These are phyloP conservation scores for Atlantisia rogersi DNA, from an alignment of 2,113 vertebrate genomes.

Conservation along the genomic window DNA sequence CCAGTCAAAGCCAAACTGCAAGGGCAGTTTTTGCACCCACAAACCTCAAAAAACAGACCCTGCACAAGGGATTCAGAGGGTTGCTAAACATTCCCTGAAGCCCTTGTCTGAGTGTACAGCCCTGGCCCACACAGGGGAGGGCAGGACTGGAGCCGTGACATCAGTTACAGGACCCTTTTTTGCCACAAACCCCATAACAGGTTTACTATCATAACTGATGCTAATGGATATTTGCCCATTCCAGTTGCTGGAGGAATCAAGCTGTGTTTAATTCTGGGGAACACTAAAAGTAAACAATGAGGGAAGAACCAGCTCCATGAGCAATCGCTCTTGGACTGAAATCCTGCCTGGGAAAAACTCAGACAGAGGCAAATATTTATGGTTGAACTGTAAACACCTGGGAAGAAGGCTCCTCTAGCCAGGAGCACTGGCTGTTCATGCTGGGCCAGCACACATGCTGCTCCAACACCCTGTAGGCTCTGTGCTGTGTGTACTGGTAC, in stretches of 20 bases:
- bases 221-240: background rate
- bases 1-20: background rate
- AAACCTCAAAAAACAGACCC: background rate
- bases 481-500: background rate
- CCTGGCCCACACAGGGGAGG: fast-evolving
- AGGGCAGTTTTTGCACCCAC: background rate
- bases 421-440: fast-evolving
- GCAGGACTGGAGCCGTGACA: background rate
- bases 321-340: background rate
- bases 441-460: fast-evolving
- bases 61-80: background rate
- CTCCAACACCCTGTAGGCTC: background rate
- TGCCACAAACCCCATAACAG: background rate
- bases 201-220: background rate
- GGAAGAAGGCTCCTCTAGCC: background rate
- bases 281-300: background rate
- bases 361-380: slow-evolving; percentile 37
- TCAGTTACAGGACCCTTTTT: background rate
- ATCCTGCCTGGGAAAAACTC: background rate
- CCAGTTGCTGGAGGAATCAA: background rate
- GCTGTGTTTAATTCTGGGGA: background rate
- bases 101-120: fast-evolving
- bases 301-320: background rate
- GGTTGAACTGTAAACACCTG: background rate
- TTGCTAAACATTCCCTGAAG: background rate